Evolutionary conservation across 2,113 vertebrate species (phyloP), one percentile per base, ranked within the genome.

Genomic region (Podilymbus podiceps): DNA sequence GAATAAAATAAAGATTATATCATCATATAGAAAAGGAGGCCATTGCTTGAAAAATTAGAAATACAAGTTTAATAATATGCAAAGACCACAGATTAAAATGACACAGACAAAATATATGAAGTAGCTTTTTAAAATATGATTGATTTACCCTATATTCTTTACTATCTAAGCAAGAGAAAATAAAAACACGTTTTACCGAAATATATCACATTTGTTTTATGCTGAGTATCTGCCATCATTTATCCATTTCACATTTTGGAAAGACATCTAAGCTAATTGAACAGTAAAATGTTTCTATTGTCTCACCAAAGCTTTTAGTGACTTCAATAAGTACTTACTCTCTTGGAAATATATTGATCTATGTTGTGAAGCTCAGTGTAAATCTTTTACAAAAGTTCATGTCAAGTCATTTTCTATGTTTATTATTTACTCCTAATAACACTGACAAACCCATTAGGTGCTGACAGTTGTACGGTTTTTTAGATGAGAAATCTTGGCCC

Each of bases 381-480:
- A 53, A 92, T 80, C 38, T 42, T 93, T 89, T 84, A 80, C 55
- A 85, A 87, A 90, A 93, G 94, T 92, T 96, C 46, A 50, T 82
- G 94, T 95, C 94, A 95, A 96, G 90, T 86, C n/a, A 93, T 95
- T 95, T 96, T 96, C 91, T 92, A 8, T 97, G 93, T 96, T 96
- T 97, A 95, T 97, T 96, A 97, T 96, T 97, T 97, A 93, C 96
- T 97, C 50, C 52, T 94, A 93, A 93, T 91, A 88, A 28, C 60
- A 88, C 89, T 80, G 90, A 68, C 46, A 95, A 95, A 96, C 44
- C 44, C 93, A 96, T 97, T 97, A 97, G 58, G 31, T 42, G 75
- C 38, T 92, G 91, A 90, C 28, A 93, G 62, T 56, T 82, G 18
- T 71, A 69, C 47, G 53, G 81, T 71, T 96, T 97, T 94, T 95